Evolutionary conservation across 2,888 invertebrate species (phyloP), one percentile per base, ranked within the genome.

Genomic region (Leptinotarsa peninsularis): DNA sequence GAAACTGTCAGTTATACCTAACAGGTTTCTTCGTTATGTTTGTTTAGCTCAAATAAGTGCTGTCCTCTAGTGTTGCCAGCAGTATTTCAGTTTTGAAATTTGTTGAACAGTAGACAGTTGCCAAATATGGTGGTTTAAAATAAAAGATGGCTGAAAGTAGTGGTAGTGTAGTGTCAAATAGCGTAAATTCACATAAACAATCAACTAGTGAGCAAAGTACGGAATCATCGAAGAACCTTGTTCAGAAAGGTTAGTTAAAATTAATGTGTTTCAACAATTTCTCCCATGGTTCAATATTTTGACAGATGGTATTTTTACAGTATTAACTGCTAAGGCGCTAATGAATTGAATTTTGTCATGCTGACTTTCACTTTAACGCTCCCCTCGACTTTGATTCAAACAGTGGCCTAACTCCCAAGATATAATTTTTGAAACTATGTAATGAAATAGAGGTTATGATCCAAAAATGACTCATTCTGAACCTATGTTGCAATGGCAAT

Each of bases 101-200:
- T 54, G 27, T 43, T n/a, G 63, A 63, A 27, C 18, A 70, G 70
- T 70, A 18, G 58, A 76, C 72, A 73, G 72, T 78, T 75, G 76
- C 74, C 71, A 69, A 79, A 76, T n/a, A 78, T 77, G 69, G 78
- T 79, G 78, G 81, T 81, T 83, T 78, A 78, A 81, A 81, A 75
- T 79, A 78, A 78, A 80, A 80, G 77, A 89, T 89, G 89, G 89
- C 89, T 83, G 89, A 88, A 84, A 82, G 85, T 84, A 86, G 85
- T 87, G 86, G 84, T 83, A 86, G 86, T 85, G 83, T 84, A 84
- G 86, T 86, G 83, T 82, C 84, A 84, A 88, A 87, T 85, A 86
- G 84, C 82, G 81, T 82, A 84, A 88, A 85, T 84, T 83, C 80
- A 75, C 83, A 82, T 79, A 86, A 84, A 81, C 83, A 82, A 80